These are phyloP conservation scores for Sesia bembeciformis DNA, from an alignment of 2,888 invertebrate species.

Conservation along the genomic window DNA sequence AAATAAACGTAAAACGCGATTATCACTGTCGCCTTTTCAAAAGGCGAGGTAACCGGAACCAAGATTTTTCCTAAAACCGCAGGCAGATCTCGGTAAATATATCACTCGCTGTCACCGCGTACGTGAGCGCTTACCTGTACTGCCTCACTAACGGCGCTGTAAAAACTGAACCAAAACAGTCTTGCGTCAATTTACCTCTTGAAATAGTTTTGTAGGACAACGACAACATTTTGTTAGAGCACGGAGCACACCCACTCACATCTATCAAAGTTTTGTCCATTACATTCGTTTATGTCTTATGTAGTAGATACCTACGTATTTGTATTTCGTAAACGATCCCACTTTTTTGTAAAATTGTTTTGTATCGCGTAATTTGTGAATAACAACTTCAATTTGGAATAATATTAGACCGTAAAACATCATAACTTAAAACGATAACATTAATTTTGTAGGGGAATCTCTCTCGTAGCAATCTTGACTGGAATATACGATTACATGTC, in stretches of 20 bases:
- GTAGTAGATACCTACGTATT: too few species aligned
- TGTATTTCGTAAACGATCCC: too few species aligned
- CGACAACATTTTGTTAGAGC: background rate
- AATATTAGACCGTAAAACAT: background rate
- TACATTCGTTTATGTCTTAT: too few species aligned
- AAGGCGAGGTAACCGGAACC: conserved; percentile 20
- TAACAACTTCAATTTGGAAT: too few species aligned
- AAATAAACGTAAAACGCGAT: background rate
- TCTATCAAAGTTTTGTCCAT: background rate
- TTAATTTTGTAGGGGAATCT: conserved; percentile 27
- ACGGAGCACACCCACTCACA: background rate
- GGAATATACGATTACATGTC: conserved; percentile 71
- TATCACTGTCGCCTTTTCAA: conserved; percentile 21
- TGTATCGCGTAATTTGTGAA: too few species aligned
- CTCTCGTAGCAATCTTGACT: conserved; percentile 28
- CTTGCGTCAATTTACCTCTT: background rate
- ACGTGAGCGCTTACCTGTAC: conserved; percentile 24
- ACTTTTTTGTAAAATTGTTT: too few species aligned
- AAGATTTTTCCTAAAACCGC: conserved; percentile 34
- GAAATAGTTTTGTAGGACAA: background rate
- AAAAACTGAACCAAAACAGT: background rate
- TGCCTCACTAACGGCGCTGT: background rate
- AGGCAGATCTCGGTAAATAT: conserved; percentile 39
- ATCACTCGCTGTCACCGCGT: conserved; percentile 36
- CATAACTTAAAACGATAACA: conserved; percentile 19